Evolutionary conservation across 2,888 invertebrate genomes (phyloP).

Genomic region (Raillietiella orientalis): DNA sequence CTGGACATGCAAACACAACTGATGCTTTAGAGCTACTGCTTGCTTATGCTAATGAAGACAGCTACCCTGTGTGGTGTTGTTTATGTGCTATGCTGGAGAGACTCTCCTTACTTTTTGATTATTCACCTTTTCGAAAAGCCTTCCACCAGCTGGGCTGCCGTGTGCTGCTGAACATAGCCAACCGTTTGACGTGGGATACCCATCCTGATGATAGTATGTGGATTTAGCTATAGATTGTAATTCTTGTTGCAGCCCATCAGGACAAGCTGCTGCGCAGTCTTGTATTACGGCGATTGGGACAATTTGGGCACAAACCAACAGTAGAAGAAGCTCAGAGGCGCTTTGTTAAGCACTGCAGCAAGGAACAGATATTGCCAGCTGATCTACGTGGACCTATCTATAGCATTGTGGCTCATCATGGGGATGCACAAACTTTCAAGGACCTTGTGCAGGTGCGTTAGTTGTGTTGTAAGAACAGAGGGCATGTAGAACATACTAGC

Average conservation of each 20-base stretch:
- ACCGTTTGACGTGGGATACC: constrained; percentile 53
- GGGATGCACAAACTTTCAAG: constrained; percentile 31
- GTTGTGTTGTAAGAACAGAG: too few relatives aligned
- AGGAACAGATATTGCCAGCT: constrained; percentile 30
- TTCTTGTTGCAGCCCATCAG: constrained; percentile 23
- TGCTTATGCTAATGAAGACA: constrained; percentile 49
- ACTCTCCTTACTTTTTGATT: constrained; percentile 36
- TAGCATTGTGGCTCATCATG: constrained; percentile 40
- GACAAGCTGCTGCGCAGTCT: constrained; percentile 54
- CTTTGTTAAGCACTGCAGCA: constrained; percentile 27
- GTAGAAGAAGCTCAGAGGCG: constrained; percentile 39
- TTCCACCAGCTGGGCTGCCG: constrained; percentile 39
- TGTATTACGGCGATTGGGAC: constrained; percentile 45
- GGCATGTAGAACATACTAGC: constrained; percentile 8
- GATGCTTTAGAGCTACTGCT: constrained; percentile 47
- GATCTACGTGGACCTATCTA: constrained; percentile 63
- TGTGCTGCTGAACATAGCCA: constrained; percentile 33
- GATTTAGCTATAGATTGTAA: neutral
- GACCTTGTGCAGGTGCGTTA: constrained; percentile 28
- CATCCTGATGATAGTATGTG: constrained; percentile 34
- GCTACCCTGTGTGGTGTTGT: constrained; percentile 77
- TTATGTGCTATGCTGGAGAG: constrained; percentile 52
- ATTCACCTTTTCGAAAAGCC: constrained; percentile 35
- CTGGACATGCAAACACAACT: constrained; percentile 42
- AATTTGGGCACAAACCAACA: constrained; percentile 40